Evolutionary conservation across 2,113 vertebrate genomes (phyloP).

Genomic region (Pluvialis apricaria): DNA sequence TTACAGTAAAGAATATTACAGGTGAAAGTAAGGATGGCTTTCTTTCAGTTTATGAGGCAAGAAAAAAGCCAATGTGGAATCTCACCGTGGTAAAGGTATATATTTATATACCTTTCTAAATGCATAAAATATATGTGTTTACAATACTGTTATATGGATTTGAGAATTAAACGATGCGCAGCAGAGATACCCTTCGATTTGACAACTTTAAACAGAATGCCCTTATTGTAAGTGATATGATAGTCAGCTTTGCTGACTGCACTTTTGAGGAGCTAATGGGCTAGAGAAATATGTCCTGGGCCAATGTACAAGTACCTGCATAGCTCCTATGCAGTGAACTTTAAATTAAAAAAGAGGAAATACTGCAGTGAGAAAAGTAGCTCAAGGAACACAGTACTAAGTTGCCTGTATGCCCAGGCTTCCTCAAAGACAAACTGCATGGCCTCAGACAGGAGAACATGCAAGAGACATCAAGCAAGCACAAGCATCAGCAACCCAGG

Average conservation of each 20-base stretch:
- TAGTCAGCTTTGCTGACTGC: neutral
- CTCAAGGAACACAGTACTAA: neutral
- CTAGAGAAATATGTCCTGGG: neutral
- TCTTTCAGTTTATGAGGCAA: neutral
- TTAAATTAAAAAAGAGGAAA: neutral
- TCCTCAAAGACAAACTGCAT: neutral
- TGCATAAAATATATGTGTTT: neutral
- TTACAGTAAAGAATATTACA: neutral
- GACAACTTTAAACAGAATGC: neutral
- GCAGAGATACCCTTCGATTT: neutral
- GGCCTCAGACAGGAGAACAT: neutral
- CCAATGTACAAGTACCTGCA: neutral
- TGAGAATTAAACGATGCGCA: neutral
- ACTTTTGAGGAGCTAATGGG: neutral
- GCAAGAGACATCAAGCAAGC: fast-evolving
- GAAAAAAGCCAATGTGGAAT: neutral
- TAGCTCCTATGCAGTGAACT: neutral
- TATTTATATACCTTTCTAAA: neutral
- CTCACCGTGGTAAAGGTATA: neutral
- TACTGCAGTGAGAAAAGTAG: neutral
- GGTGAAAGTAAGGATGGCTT: neutral
- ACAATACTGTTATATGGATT: neutral
- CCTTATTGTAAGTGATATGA: neutral
- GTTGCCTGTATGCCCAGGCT: neutral
- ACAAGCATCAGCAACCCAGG: neutral